These are phyloP conservation scores for Lasioglossum albipes DNA, from an alignment of 1,140 invertebrate species.

Conservation along the genomic window DNA sequence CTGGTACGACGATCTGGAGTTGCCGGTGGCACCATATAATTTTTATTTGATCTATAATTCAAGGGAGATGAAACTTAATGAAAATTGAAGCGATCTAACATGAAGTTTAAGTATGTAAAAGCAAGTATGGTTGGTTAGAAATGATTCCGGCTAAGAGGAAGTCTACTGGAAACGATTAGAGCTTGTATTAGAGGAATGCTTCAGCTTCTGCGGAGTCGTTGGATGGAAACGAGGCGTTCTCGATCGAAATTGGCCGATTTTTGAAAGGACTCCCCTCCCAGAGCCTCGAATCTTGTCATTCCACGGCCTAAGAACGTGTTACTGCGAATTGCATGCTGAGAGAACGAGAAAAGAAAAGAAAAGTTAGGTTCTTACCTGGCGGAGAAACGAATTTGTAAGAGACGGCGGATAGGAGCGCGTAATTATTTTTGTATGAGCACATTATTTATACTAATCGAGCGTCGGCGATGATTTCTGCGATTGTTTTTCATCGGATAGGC, in stretches of 20 bases:
- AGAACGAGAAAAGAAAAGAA: not conserved
- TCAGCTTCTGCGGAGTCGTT: not conserved
- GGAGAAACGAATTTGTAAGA: slow-evolving; percentile 38
- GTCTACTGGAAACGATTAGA: not conserved
- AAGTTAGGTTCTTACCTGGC: not conserved
- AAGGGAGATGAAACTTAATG: too few species aligned
- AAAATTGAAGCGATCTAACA: too few species aligned
- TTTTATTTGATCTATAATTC: too few species aligned
- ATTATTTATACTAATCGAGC: slow-evolving; percentile 55
- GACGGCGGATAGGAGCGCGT: slow-evolving; percentile 2
- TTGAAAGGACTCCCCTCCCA: slow-evolving; percentile 23
- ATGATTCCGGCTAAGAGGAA: too few species aligned
- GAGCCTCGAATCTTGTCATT: slow-evolving; percentile 47
- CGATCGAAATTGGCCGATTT: not conserved
- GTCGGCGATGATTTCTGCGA: slow-evolving; percentile 49
- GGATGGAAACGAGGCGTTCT: slow-evolving; percentile 19
- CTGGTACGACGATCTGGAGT: too few species aligned
- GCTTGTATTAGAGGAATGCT: not conserved
- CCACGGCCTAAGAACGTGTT: slow-evolving; percentile 57
- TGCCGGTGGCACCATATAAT: too few species aligned
- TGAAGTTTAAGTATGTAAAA: too few species aligned
- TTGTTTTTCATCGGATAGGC: slow-evolving; percentile 48
- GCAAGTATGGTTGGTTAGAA: too few species aligned
- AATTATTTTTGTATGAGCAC: slow-evolving; percentile 64
- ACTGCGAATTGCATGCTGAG: slow-evolving; percentile 17